These are phyloP conservation scores for Diadromus collaris DNA, from an alignment of 2,888 invertebrate species.

Conservation along the genomic window DNA sequence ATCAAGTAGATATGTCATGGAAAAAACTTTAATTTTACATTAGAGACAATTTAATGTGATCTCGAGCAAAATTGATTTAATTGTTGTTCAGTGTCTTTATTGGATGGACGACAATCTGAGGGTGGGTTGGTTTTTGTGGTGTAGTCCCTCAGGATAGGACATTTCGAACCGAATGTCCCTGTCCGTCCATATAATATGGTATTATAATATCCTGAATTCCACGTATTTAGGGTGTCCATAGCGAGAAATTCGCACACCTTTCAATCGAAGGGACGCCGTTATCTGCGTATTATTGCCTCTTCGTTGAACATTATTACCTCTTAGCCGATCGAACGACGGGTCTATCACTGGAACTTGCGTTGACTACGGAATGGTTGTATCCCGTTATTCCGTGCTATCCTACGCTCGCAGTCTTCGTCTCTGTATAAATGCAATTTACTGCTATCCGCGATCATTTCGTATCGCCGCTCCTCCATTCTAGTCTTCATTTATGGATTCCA, in stretches of 20 bases:
- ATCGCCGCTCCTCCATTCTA: constrained; percentile 26
- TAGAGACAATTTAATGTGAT: neutral
- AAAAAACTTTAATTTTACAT: neutral
- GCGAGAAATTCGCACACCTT: neutral
- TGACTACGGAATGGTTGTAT: neutral
- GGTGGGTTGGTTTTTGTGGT: too few species aligned
- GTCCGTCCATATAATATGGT: neutral
- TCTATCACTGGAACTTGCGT: constrained; percentile 16
- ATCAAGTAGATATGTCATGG: neutral
- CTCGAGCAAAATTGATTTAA: too few species aligned
- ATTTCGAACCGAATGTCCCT: neutral
- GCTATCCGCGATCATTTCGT: constrained; percentile 24
- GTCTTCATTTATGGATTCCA: constrained; percentile 31
- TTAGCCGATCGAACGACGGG: constrained; percentile 23
- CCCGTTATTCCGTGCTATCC: neutral
- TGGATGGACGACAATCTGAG: too few species aligned
- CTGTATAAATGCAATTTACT: constrained; percentile 24
- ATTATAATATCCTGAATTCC: neutral
- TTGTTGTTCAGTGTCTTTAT: too few species aligned
- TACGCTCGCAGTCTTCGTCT: neutral
- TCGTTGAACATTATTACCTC: constrained; percentile 21
- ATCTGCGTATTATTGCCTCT: constrained; percentile 33
- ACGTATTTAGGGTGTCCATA: neutral
- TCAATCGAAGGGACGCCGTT: constrained; percentile 9
- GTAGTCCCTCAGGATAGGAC: neutral